Conservation (phyloP, 1,140 invertebrate species). For the Lycorma delicatula region DNA sequence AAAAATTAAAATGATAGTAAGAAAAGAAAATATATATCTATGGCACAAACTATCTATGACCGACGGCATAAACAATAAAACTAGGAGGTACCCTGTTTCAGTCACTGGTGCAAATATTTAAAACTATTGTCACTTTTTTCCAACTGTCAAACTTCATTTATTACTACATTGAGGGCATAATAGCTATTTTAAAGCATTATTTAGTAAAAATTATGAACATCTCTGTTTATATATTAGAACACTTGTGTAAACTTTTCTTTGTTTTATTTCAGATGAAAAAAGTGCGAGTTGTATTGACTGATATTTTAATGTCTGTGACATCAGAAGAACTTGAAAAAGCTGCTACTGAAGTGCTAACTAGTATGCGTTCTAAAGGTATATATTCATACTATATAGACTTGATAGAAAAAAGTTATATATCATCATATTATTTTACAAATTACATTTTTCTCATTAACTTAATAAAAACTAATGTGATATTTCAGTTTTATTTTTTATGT, state of each 20-base stretch:
- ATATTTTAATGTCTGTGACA: constrained; percentile 88
- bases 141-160: too few relatives aligned
- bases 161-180: too few relatives aligned
- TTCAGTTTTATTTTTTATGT: neutral
- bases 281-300: constrained; percentile 77
- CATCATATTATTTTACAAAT: neutral
- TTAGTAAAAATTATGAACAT: too few relatives aligned
- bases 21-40: too few relatives aligned
- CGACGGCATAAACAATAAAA: too few relatives aligned
- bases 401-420: neutral
- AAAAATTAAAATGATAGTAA: too few relatives aligned
- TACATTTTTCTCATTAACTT: constrained; percentile 2
- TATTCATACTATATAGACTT: constrained; percentile 13
- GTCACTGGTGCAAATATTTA: too few relatives aligned
- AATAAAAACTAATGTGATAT: constrained; percentile 12
- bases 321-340: constrained; percentile 75
- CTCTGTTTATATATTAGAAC: neutral
- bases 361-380: constrained; percentile 56
- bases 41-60: too few relatives aligned
- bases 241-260: constrained; percentile 15
- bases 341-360: constrained; percentile 63
- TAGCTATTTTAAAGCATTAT: too few relatives aligned
- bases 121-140: too few relatives aligned
- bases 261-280: constrained; percentile 65
- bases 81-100: too few relatives aligned